Conservation (phyloP, 2,797 vertebrate genomes). For the Peromyscus attwateri region DNA sequence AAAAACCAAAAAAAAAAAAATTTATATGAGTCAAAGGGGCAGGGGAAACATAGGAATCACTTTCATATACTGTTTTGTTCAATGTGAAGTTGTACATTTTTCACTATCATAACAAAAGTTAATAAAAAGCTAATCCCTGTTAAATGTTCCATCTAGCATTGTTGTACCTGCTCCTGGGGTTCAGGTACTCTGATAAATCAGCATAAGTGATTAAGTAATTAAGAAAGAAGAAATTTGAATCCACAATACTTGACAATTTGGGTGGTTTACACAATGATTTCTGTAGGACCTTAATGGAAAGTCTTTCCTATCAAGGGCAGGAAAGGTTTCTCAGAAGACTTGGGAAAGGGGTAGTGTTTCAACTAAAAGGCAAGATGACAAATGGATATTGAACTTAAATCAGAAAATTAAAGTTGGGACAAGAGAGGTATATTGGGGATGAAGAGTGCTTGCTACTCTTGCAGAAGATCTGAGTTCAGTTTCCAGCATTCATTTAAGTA, state of each 20-base stretch:
- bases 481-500: neutral
- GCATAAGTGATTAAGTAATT: neutral
- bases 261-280: neutral
- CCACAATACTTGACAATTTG: neutral
- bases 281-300: neutral
- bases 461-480: neutral
- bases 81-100: slow-evolving; percentile 12
- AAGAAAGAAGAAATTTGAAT: neutral
- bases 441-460: neutral
- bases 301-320: neutral
- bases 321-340: neutral
- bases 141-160: neutral
- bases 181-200: neutral
- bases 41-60: neutral
- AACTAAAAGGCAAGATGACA: neutral
- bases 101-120: slow-evolving; percentile 32
- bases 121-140: neutral
- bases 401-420: neutral
- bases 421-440: neutral
- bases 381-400: neutral
- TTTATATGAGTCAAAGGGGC: slow-evolving; percentile 9
- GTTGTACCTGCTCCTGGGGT: neutral
- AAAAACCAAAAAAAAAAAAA: no score
- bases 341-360: neutral
- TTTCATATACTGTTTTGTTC: neutral